These are phyloP conservation scores for Mus minutoides DNA, from an alignment of 2,797 vertebrate species.

Conservation along the genomic window DNA sequence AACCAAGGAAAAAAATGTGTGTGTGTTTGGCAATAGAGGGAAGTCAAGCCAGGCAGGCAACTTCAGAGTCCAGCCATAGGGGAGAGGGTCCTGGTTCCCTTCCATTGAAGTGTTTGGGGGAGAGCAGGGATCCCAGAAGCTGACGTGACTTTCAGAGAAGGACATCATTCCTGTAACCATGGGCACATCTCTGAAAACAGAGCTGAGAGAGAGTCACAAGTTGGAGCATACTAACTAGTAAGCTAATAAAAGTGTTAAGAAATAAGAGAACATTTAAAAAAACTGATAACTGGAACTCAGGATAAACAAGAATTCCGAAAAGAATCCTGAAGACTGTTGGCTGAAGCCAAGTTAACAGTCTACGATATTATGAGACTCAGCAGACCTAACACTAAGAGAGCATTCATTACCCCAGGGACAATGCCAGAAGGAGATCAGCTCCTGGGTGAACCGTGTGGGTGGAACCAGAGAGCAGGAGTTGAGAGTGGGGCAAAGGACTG, in stretches of 20 bases:
- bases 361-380: neutral
- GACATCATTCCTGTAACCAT: neutral
- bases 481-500: neutral
- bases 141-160: neutral
- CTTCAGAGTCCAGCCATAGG: conserved; percentile 17
- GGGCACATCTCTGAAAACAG: neutral
- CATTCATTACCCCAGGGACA: neutral
- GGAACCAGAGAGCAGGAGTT: neutral
- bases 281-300: neutral
- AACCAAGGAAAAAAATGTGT: neutral
- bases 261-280: conserved; percentile 1
- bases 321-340: neutral
- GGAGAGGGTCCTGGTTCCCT: neutral
- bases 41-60: conserved; percentile 33
- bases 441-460: neutral
- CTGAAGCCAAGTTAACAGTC: neutral
- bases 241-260: conserved; percentile 26
- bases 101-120: neutral
- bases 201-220: neutral
- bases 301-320: neutral
- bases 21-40: conserved; percentile 44
- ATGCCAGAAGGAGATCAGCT: neutral
- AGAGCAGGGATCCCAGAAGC: neutral
- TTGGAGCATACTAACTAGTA: neutral
- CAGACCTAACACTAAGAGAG: neutral